A percentile compares a stretch with the other conserved stretches of the same genome.
Evolutionary conservation across 2,113 vertebrate species (phyloP).

Genomic region (Ammodytes dubius): DNA sequence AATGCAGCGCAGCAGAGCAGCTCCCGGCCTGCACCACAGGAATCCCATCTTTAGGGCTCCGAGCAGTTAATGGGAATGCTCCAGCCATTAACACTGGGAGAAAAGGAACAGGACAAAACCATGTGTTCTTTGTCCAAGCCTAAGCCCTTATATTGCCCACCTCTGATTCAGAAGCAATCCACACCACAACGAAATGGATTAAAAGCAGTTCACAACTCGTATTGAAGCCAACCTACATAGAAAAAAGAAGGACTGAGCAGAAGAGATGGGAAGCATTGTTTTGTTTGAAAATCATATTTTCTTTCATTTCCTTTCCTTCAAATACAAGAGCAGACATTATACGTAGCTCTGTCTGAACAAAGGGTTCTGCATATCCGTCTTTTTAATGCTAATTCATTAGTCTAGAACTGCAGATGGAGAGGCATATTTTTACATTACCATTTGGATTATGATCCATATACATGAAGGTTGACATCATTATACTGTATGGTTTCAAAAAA

Average conservation of each 20-base stretch:
- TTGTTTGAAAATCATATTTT: not conserved
- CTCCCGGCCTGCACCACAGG: conserved; percentile 81
- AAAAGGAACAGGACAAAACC: conserved; percentile 76
- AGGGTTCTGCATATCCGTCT: conserved; percentile 14
- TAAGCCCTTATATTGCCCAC: conserved; percentile 66
- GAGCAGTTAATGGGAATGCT: conserved; percentile 86
- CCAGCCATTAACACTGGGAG: conserved; percentile 82
- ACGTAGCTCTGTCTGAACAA: not conserved
- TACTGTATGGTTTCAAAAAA: conserved; percentile 18
- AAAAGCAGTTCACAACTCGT: conserved; percentile 43
- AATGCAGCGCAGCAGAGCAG: conserved; percentile 82
- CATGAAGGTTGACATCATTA: conserved; percentile 53
- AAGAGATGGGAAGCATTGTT: conserved; percentile 3
- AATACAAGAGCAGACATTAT: not conserved
- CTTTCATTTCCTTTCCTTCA: not conserved
- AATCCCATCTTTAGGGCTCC: conserved; percentile 84
- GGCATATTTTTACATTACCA: conserved; percentile 25
- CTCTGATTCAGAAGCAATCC: conserved; percentile 62
- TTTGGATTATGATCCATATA: conserved; percentile 45
- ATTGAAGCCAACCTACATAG: conserved; percentile 29
- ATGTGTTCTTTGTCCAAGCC: conserved; percentile 71
- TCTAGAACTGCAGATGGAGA: conserved; percentile 3
- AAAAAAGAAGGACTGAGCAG: conserved; percentile 1
- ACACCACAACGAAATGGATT: conserved; percentile 56
- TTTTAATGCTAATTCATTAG: conserved; percentile 38